phyloP scores from a whole-genome alignment of 2,888 invertebrate species.

The Zaprionus obscuricornis region DNA sequence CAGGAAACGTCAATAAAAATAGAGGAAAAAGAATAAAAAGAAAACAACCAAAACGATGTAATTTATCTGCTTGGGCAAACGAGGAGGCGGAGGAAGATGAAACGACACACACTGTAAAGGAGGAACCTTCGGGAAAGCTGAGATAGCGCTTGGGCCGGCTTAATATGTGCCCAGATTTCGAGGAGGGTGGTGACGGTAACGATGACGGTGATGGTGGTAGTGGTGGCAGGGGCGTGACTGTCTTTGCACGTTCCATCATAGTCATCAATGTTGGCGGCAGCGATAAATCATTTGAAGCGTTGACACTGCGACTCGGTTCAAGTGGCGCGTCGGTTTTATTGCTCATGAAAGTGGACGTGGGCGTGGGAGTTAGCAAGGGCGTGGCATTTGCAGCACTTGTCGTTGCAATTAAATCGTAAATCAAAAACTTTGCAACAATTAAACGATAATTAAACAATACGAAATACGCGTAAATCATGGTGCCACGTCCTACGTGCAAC shows the following conservation, averaged over 20 bases:
- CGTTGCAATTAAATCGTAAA: conserved; percentile 74
- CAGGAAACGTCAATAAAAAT: neutral
- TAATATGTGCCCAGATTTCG: conserved; percentile 46
- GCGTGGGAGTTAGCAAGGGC: neutral
- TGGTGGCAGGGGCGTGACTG: conserved; percentile 12
- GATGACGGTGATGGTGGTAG: conserved; percentile 15
- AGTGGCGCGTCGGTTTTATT: conserved; percentile 36
- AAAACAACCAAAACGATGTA: conserved; percentile 4
- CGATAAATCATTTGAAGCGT: conserved; percentile 70
- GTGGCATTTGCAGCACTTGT: conserved; percentile 58
- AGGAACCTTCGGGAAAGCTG: conserved; percentile 85
- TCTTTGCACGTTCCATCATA: conserved; percentile 68
- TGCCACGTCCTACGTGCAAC: conserved; percentile 35
- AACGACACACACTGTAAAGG: conserved; percentile 84
- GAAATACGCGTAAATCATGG: conserved; percentile 67
- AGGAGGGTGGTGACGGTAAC: neutral
- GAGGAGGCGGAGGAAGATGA: too few species aligned
- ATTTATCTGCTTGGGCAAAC: conserved; percentile 2
- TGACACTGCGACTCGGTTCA: conserved; percentile 20
- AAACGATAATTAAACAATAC: conserved; percentile 74
- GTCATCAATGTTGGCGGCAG: conserved; percentile 64
- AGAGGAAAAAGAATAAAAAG: neutral
- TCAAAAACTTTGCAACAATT: conserved; percentile 74
- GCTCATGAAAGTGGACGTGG: conserved; percentile 21
- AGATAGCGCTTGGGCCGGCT: conserved; percentile 83